A percentile compares a stretch with the other conserved stretches of the same genome.
phyloP scores from a whole-genome alignment of 2,888 invertebrate species.

The Lottia scabra region DNA sequence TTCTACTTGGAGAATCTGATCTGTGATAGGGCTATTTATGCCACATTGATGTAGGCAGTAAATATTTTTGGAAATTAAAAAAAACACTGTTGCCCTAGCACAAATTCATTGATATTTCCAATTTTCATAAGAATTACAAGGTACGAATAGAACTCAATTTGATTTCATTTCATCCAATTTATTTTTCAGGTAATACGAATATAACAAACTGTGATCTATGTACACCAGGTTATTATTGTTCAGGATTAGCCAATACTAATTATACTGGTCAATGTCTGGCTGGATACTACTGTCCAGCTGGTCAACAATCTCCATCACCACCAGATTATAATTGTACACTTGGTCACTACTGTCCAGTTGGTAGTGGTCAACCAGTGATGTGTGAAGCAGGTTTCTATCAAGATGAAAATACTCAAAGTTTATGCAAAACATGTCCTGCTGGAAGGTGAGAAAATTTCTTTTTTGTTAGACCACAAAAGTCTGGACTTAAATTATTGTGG shows the following conservation, averaged over 20 bases:
- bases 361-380: slow-evolving; percentile 48
- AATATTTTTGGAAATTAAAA: no score
- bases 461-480: no score
- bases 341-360: slow-evolving; percentile 63
- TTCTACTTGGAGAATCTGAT: no score
- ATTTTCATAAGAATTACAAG: no score
- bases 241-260: slow-evolving; percentile 50
- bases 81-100: no score
- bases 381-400: slow-evolving; percentile 62
- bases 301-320: slow-evolving; percentile 82
- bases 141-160: no score
- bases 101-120: no score
- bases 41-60: no score
- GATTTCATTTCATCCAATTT: no score
- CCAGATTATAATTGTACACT: slow-evolving; percentile 58
- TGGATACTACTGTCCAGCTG: slow-evolving; percentile 88
- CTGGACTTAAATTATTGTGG: no score
- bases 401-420: slow-evolving; percentile 51
- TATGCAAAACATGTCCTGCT: slow-evolving; percentile 58
- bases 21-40: no score
- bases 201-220: slow-evolving; percentile 55
- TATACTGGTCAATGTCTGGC: slow-evolving; percentile 57
- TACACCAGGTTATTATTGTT: slow-evolving; percentile 62
- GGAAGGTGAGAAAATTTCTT: slow-evolving; percentile 53
- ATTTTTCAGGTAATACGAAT: slow-evolving; percentile 48